Conservation (phyloP, 2,113 vertebrate genomes). For the Chloropsis hardwickii region DNA sequence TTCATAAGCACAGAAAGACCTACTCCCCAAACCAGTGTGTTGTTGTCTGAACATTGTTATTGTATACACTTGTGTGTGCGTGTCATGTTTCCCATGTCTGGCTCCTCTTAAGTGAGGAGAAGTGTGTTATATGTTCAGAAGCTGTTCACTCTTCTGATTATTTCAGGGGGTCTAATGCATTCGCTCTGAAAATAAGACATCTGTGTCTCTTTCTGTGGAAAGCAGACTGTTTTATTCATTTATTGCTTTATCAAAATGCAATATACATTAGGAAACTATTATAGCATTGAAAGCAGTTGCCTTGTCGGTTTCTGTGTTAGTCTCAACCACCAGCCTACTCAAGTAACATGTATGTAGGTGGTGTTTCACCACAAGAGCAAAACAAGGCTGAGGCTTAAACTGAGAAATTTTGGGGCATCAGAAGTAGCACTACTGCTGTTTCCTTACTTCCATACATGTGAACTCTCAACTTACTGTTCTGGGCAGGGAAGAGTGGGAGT, state of each 20-base stretch:
- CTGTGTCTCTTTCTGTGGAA: background rate
- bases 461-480: background rate
- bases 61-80: background rate
- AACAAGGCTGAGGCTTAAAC: background rate
- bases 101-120: background rate
- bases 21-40: background rate
- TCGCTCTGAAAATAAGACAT: background rate
- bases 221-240: background rate
- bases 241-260: background rate
- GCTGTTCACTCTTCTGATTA: background rate
- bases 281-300: background rate
- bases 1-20: background rate
- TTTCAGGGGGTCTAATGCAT: background rate
- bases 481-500: background rate
- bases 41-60: background rate
- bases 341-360: background rate
- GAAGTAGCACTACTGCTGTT: background rate
- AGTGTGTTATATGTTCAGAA: background rate
- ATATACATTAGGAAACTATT: background rate
- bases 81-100: background rate
- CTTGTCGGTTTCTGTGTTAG: background rate
- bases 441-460: background rate
- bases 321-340: background rate
- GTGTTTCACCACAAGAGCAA: background rate
- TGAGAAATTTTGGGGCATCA: background rate